Evolutionary conservation across 2,113 vertebrate genomes (phyloP).

Genomic region (Seriola quinqueradiata): DNA sequence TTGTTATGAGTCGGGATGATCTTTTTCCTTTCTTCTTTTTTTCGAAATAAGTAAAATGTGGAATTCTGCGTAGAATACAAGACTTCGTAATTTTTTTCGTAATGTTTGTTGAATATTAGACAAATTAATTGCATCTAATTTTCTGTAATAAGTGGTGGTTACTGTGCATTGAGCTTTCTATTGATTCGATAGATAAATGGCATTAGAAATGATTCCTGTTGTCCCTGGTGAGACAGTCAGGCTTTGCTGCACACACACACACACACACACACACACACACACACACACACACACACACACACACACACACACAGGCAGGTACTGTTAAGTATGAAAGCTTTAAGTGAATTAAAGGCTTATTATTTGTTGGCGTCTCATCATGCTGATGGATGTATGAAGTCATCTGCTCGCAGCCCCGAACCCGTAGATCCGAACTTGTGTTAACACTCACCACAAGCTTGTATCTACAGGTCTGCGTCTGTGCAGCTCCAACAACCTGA

Average conservation of each 20-base stretch:
- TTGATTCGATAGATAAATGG: background rate
- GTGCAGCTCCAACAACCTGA: constrained; percentile 75
- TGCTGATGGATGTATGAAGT: constrained; percentile 63
- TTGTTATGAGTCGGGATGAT: background rate
- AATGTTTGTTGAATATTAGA: constrained; percentile 35
- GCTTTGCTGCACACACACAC: background rate
- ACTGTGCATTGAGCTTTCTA: background rate
- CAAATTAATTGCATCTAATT: constrained; percentile 17
- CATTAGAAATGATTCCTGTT: background rate
- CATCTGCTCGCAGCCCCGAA: constrained; percentile 90
- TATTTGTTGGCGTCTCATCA: background rate
- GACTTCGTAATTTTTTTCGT: background rate
- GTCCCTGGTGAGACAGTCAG: background rate
- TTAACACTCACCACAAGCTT: constrained; percentile 92
- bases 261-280: background rate
- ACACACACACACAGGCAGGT: background rate
- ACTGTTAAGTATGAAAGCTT: background rate
- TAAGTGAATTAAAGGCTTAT: background rate
- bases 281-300: constrained; percentile 2
- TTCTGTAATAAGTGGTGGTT: constrained; percentile 21
- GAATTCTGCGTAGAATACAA: too few relatives aligned
- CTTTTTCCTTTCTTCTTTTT: background rate
- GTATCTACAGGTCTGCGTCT: constrained; percentile 90
- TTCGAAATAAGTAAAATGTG: background rate
- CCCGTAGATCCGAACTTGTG: constrained; percentile 99